Base-by-base conservation (phyloP, 2,113 vertebrate species). In the western clawed frog (Xenopus tropicalis) region DNA sequence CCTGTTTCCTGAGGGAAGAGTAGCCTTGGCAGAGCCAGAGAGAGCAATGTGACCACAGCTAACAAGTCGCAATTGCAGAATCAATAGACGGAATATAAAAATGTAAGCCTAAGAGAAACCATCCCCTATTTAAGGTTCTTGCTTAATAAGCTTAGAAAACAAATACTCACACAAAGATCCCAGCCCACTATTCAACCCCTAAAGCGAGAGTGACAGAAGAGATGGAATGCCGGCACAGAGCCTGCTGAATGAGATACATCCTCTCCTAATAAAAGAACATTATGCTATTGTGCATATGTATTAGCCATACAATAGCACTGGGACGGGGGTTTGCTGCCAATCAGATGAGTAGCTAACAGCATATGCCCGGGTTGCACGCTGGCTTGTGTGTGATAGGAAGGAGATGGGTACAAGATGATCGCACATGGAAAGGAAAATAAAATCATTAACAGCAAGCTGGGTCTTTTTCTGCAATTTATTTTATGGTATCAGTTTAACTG, bases 381-480 rank as follows among this genome's bases (percentile, higher is more conserved):
- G 48, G 54, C 23, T 74, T 52, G 56, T 61, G 23, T 61, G 23
- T 62, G 57, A 62, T 74, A 74, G 44, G 65, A 68, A 44, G 61
- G 51, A 37, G 48, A 67, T 68, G 64, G 54, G 12, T 29, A 17
- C 42, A 67, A 74, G 52, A 67, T 67, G 21, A 56, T 57, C 61
- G 42, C 61, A 65, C 57, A 21, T 61, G 72, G 54, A 6, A 61
- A 20, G 10, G 13, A 66, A 8, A 19, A 73, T 58, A 59, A 48
- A 37, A 61, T 59, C 16, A 48, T 48, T 48, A 37, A 67, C 66
- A 67, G 48, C 72, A 67, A 67, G 61, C 21, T 6, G 52, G 43
- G n/a, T 22, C 14, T 17, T 59, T 46, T 56, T 62, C 59, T 57
- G 24, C 16, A 64, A 51, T 59, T 44, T 29, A 10, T 25, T 66